phyloP scores from a whole-genome alignment of 2,888 invertebrate genomes.

The Tipula confusa region DNA sequence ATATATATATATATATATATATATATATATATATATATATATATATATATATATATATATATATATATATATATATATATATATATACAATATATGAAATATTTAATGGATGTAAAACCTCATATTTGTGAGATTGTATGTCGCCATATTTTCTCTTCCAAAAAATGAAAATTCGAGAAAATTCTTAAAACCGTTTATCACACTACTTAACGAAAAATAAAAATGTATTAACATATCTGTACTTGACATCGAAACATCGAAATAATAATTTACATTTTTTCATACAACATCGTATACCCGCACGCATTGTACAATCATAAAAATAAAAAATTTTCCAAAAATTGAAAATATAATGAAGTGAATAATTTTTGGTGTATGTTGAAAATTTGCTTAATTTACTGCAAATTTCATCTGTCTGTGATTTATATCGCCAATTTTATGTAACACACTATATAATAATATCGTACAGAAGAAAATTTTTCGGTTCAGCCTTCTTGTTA shows the following conservation, averaged over 20 bases:
- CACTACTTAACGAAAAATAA: background rate
- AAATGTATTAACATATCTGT: background rate
- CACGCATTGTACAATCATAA: too few species aligned
- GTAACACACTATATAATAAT: background rate
- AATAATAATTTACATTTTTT: conserved; percentile 6
- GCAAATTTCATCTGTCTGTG: conserved; percentile 25
- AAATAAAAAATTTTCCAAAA: background rate
- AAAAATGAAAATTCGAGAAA: background rate
- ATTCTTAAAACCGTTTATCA: background rate
- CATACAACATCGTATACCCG: background rate
- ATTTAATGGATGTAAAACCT: background rate
- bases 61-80: too few species aligned
- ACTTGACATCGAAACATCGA: background rate
- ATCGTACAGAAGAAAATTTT: background rate
- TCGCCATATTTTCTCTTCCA: conserved; percentile 5
- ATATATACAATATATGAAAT: background rate
- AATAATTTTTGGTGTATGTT: background rate
- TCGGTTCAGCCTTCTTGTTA: background rate
- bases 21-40: too few species aligned
- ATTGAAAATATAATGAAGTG: conserved; percentile 21
- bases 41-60: too few species aligned
- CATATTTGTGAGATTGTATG: background rate
- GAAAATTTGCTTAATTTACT: conserved; percentile 12
- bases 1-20: too few species aligned
- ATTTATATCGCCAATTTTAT: background rate